These are phyloP conservation scores for Gymnarchus niloticus DNA, from an alignment of 2,113 vertebrate species.

Conservation along the genomic window DNA sequence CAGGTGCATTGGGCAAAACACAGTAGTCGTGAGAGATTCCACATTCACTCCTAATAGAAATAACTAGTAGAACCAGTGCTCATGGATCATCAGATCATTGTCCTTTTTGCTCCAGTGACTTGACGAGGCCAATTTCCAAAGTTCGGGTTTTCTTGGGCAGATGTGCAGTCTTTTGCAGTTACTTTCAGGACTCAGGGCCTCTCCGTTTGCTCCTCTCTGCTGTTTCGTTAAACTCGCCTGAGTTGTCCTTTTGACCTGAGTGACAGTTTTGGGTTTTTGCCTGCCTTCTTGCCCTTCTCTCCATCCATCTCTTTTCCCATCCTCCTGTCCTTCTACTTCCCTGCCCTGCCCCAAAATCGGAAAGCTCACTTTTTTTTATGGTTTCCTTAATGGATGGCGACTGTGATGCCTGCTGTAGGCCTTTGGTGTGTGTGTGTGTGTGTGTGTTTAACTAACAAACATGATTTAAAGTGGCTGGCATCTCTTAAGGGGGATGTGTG, in stretches of 20 bases:
- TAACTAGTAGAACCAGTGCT: neutral
- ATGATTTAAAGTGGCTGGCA: neutral
- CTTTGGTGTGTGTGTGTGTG: neutral
- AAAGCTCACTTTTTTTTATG: too few relatives aligned
- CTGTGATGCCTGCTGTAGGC: neutral
- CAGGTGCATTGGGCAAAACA: neutral
- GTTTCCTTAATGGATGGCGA: neutral
- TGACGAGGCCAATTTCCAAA: neutral
- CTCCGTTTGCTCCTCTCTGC: neutral
- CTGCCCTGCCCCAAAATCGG: neutral
- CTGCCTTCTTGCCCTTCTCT: neutral
- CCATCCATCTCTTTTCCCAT: neutral
- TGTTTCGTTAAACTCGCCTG: neutral
- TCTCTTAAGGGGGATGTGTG: neutral
- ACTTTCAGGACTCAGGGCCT: neutral
- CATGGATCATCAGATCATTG: neutral
- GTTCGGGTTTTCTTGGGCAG: neutral
- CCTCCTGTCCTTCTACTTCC: neutral
- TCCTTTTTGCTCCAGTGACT: neutral
- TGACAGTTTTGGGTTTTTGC: neutral
- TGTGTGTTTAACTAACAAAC: neutral
- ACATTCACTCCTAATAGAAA: neutral
- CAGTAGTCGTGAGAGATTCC: neutral
- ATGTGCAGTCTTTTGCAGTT: neutral
- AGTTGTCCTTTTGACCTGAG: neutral